Percentiles rank a stretch among this genome's conserved stretches.
Evolutionary conservation across 1,140 invertebrate genomes (phyloP).

Genomic region (Hermatobates lingyangjiaoensis): DNA sequence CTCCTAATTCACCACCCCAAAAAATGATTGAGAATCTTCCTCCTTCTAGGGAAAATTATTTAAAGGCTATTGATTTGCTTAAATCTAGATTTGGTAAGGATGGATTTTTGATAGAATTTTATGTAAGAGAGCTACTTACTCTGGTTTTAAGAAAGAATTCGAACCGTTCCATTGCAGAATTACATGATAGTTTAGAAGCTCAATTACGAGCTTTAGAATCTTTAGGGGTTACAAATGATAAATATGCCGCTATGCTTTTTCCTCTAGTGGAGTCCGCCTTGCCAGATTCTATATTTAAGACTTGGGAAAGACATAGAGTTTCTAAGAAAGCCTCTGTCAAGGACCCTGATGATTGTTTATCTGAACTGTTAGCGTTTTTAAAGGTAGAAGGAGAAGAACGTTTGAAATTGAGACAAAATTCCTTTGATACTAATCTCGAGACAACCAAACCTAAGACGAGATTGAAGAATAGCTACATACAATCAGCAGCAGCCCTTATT

Average conservation of each 20-base stretch:
- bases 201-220: slow-evolving; percentile 5
- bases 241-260: slow-evolving; percentile 5
- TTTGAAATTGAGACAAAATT: too few relatives aligned
- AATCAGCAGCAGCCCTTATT: too few relatives aligned
- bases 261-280: slow-evolving; percentile 5
- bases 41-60: slow-evolving; percentile 18
- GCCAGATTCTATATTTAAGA: background rate
- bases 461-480: too few relatives aligned
- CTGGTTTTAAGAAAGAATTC: slow-evolving; percentile 7
- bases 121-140: slow-evolving; percentile 20
- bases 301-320: slow-evolving; percentile 1
- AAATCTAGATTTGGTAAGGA: slow-evolving; percentile 20
- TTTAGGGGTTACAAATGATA: slow-evolving; percentile 2
- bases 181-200: background rate
- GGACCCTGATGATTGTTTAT: too few relatives aligned
- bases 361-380: too few relatives aligned
- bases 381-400: too few relatives aligned
- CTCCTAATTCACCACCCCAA: slow-evolving; percentile 10
- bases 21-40: slow-evolving; percentile 18
- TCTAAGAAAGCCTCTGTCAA: too few relatives aligned
- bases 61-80: slow-evolving; percentile 17
- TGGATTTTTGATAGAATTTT: slow-evolving; percentile 20
- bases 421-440: too few relatives aligned
- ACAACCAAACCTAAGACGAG: too few relatives aligned
- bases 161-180: too few relatives aligned